phyloP scores from a whole-genome alignment of 92 coral and sea anemone species.

The Umimayanthus kanabou region DNA sequence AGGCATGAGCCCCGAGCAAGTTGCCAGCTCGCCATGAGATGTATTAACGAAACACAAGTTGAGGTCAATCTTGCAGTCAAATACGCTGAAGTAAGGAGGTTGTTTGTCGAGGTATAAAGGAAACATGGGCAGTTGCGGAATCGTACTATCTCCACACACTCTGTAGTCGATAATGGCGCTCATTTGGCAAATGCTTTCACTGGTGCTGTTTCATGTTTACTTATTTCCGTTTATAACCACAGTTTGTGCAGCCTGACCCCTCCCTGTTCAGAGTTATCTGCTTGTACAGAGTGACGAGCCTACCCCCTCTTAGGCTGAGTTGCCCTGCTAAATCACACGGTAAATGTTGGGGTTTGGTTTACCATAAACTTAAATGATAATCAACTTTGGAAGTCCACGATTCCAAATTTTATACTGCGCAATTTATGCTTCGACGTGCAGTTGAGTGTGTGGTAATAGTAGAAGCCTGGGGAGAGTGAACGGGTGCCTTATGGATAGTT shows the following conservation, averaged over 20 bases:
- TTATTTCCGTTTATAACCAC: not conserved
- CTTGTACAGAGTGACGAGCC: no score
- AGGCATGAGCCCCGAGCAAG: constrained; percentile 33
- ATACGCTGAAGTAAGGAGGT: constrained; percentile 10
- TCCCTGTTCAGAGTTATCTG: no score
- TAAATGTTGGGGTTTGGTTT: not conserved
- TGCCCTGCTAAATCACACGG: not conserved
- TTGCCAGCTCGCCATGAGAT: constrained; percentile 26
- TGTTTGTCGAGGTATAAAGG: not conserved
- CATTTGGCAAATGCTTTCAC: not conserved
- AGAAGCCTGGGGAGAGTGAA: not conserved
- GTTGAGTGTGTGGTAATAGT: constrained; percentile 24
- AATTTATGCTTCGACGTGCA: not conserved
- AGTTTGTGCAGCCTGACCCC: not conserved
- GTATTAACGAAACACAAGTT: not conserved
- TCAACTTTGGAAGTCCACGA: not conserved
- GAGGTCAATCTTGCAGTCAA: not conserved
- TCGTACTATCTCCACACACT: not conserved
- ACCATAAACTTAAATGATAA: no score
- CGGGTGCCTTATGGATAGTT: not conserved
- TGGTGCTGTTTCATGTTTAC: not conserved
- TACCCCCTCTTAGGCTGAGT: not conserved
- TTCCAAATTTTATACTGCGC: not conserved
- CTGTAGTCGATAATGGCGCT: not conserved
- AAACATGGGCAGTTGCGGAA: not conserved